Evolutionary conservation across 2,113 vertebrate genomes (phyloP).

Genomic region (Mustelus asterias): DNA sequence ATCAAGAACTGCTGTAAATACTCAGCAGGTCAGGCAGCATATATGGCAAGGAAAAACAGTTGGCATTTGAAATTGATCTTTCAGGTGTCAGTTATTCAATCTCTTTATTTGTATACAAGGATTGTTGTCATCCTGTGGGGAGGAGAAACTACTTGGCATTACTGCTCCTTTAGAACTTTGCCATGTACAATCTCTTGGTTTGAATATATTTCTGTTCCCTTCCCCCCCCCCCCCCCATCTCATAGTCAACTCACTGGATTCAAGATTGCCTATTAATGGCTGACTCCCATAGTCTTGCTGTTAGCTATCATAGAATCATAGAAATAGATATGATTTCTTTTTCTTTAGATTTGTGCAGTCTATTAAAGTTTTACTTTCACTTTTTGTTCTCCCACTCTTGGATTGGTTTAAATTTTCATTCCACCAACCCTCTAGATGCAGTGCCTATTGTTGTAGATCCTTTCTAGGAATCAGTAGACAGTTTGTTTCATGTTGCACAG

Average conservation of each 20-base stretch:
- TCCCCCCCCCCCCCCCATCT: neutral
- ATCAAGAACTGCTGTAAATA: neutral
- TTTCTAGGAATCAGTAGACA: neutral
- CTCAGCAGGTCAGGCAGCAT: neutral
- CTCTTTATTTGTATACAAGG: neutral
- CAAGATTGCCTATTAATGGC: neutral
- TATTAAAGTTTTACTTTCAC: neutral
- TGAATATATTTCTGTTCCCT: neutral
- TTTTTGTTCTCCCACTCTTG: neutral
- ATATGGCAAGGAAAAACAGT: neutral
- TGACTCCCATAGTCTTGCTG: neutral
- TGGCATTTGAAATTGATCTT: neutral
- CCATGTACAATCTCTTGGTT: neutral
- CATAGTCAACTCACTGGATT: neutral
- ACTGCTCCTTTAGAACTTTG: neutral
- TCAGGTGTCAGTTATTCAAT: neutral
- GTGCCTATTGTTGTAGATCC: neutral
- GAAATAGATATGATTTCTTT: too few relatives aligned
- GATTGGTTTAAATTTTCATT: neutral
- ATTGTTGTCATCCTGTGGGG: neutral
- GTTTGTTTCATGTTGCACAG: neutral
- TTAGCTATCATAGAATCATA: too few relatives aligned
- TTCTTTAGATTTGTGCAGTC: neutral
- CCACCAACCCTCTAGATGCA: neutral
- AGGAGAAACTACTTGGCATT: neutral